phyloP scores from a whole-genome alignment of 2,797 vertebrate genomes.

The Alfaro cultratus region DNA sequence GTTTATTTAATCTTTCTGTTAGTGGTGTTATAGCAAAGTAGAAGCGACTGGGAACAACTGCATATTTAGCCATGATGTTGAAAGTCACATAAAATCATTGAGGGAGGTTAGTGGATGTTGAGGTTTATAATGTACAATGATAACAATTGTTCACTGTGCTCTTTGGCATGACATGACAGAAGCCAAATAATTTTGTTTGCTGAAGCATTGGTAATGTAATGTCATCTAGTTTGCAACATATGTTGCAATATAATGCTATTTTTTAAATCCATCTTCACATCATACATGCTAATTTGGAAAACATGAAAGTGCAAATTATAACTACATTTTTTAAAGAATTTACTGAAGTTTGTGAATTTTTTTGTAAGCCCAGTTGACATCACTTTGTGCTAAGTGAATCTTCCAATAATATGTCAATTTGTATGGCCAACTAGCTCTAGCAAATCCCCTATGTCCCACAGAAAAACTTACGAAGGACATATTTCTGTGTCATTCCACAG shows the following conservation, averaged over 20 bases:
- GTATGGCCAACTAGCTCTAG: background rate
- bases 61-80: background rate
- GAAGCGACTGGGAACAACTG: background rate
- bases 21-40: background rate
- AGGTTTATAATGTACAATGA: background rate
- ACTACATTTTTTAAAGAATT: background rate
- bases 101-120: background rate
- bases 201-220: background rate
- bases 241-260: background rate
- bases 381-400: background rate
- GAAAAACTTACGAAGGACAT: background rate
- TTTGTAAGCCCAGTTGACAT: background rate
- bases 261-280: background rate
- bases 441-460: background rate
- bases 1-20: background rate
- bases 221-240: background rate
- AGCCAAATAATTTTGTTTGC: background rate
- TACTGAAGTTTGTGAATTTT: background rate
- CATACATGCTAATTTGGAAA: background rate
- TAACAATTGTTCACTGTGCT: no score
- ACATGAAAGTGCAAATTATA: background rate
- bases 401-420: background rate
- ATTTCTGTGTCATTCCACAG: conserved; percentile 27
- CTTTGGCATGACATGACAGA: background rate
- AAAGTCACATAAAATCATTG: background rate